A percentile compares a stretch with the other conserved stretches of the same genome.
Evolutionary conservation across 2,797 vertebrate species (phyloP).

Genomic region (Lemur catta): DNA sequence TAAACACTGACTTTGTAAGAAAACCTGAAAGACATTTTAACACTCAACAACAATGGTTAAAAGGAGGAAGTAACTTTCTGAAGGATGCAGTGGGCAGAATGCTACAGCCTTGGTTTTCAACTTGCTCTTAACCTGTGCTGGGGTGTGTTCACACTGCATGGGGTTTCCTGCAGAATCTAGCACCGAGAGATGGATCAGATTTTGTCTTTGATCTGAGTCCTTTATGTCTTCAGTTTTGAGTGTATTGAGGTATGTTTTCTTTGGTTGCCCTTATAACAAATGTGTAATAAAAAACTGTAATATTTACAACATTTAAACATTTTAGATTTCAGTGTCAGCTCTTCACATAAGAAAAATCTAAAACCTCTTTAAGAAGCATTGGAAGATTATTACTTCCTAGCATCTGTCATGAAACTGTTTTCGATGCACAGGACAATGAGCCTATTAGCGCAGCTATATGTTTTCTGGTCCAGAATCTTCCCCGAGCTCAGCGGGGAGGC

Average conservation of each 20-base stretch:
- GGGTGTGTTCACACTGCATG: conserved; percentile 61
- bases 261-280: conserved; percentile 82
- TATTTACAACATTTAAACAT: conserved; percentile 87
- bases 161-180: conserved; percentile 79
- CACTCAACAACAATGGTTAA: conserved; percentile 51
- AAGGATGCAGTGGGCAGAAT: conserved; percentile 52
- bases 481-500: conserved; percentile 91
- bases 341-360: conserved; percentile 72
- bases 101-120: conserved; percentile 25
- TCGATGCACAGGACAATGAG: conserved; percentile 96
- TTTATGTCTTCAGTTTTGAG: conserved; percentile 67
- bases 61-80: conserved; percentile 66
- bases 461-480: conserved; percentile 92
- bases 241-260: conserved; percentile 87
- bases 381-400: conserved; percentile 84
- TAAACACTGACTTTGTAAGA: conserved; percentile 63
- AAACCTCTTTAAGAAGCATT: conserved; percentile 72
- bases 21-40: conserved; percentile 65
- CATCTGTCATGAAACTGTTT: conserved; percentile 92
- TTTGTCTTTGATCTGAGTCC: conserved; percentile 71
- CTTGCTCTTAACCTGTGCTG: not conserved
- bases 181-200: conserved; percentile 82
- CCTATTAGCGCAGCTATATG: conserved; percentile 91
- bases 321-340: conserved; percentile 82
- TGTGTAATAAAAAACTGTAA: conserved; percentile 80